A percentile compares a stretch with the other conserved stretches of the same genome.
Conservation (phyloP, 2,113 vertebrate species). For the Egretta garzetta region DNA sequence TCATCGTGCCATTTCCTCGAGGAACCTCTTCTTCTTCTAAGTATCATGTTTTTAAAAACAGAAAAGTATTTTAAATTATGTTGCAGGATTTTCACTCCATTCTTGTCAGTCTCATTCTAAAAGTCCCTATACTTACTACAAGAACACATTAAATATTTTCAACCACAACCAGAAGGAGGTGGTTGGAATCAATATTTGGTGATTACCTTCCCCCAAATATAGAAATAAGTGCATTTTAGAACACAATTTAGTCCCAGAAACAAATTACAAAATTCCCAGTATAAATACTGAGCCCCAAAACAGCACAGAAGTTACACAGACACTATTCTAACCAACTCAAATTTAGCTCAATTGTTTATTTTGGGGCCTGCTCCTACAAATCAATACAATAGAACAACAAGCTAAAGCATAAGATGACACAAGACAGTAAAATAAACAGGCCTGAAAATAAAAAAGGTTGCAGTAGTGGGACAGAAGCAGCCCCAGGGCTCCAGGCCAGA, state of each 20-base stretch:
- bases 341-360: not conserved
- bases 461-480: not conserved
- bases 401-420: not conserved
- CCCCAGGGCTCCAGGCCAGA: not conserved
- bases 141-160: not conserved
- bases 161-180: not conserved
- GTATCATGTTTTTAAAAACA: not conserved
- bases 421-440: not conserved
- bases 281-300: not conserved
- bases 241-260: not conserved
- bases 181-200: not conserved
- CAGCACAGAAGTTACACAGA: not conserved
- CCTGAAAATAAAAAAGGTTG: not conserved
- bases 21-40: not conserved
- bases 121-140: not conserved
- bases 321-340: not conserved
- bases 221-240: not conserved
- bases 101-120: not conserved
- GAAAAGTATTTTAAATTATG: not conserved
- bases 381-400: not conserved
- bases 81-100: not conserved
- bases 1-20: not conserved
- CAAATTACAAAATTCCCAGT: not conserved
- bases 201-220: not conserved
- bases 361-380: not conserved